phyloP scores from a whole-genome alignment of 2,888 invertebrate species.

The Oasisia sp. region DNA sequence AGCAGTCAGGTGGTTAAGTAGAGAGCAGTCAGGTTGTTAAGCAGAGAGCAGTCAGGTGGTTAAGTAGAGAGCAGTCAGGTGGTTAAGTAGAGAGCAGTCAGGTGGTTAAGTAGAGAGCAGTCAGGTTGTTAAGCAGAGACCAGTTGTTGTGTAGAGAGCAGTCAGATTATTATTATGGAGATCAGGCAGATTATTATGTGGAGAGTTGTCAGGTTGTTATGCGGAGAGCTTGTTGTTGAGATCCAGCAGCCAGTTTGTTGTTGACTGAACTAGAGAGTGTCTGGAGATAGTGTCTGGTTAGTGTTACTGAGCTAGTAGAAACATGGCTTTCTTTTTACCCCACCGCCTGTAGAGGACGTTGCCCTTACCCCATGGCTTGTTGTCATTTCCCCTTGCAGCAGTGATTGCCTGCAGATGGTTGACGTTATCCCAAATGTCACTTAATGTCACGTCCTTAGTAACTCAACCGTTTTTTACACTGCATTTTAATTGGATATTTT shows the following conservation, averaged over 20 bases:
- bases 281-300: no score
- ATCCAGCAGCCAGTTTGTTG: background rate
- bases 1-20: no score
- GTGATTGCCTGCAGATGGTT: background rate
- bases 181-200: no score
- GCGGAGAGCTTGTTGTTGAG: background rate
- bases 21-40: no score
- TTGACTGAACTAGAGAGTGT: background rate
- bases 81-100: no score
- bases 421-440: background rate
- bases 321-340: background rate
- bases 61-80: no score
- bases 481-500: background rate
- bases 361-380: background rate
- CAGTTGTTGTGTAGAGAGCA: no score
- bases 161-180: no score
- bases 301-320: background rate
- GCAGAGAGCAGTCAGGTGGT: no score
- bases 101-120: no score
- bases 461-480: background rate
- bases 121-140: no score
- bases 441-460: background rate
- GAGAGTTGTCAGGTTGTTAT: no score
- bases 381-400: background rate
- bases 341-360: background rate